phyloP scores from a whole-genome alignment of 2,888 invertebrate genomes.

The Calameuta idolon region DNA sequence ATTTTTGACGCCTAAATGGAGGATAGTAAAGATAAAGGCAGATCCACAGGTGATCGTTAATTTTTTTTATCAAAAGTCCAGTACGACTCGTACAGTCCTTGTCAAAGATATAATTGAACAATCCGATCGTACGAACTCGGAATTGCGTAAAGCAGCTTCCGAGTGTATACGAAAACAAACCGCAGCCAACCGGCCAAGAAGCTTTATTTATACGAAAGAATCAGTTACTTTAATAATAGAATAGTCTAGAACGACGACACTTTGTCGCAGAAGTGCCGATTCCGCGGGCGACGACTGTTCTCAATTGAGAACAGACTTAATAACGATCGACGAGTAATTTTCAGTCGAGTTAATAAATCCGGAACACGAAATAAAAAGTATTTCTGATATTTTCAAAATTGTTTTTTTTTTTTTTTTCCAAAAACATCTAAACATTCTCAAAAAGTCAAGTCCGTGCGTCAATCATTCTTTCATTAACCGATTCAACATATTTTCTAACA shows the following conservation, averaged over 20 bases:
- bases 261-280: background rate
- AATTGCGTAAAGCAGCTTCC: background rate
- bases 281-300: background rate
- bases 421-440: no score
- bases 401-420: no score
- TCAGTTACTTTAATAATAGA: conserved; percentile 32
- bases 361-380: background rate
- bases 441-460: background rate
- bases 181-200: background rate
- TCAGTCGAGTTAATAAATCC: no score
- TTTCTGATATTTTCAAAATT: background rate
- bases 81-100: background rate
- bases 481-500: background rate
- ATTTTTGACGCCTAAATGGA: no score
- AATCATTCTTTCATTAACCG: background rate
- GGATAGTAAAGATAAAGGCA: no score
- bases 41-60: background rate
- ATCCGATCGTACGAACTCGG: background rate
- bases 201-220: conserved; percentile 28
- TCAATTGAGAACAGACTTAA: background rate
- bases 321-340: background rate
- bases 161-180: background rate
- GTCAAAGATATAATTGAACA: background rate
- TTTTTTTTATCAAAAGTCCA: background rate
- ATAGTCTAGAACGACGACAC: background rate